phyloP scores from a whole-genome alignment of 1,140 invertebrate genomes.

The Drosophila repletoides region DNA sequence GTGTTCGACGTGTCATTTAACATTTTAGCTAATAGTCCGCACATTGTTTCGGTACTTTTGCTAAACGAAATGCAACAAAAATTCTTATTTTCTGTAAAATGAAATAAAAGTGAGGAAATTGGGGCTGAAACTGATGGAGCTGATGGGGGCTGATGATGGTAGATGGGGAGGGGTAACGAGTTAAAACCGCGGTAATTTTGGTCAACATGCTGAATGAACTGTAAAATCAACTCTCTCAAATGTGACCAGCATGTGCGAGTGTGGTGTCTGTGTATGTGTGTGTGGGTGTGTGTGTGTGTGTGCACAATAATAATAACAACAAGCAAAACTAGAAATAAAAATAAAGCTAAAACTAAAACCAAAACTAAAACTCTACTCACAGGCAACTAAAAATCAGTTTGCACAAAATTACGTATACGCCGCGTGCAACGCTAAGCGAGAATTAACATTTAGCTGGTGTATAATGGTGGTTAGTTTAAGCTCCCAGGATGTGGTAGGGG shows the following conservation, averaged over 20 bases:
- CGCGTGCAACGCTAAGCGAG: conserved; percentile 57
- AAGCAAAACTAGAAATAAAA: neutral
- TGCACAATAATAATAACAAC: conserved; percentile 17
- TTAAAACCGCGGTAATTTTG: conserved; percentile 74
- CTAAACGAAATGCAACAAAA: conserved; percentile 33
- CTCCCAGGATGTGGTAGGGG: neutral
- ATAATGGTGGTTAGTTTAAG: conserved; percentile 46
- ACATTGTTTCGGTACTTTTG: conserved; percentile 65
- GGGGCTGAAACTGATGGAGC: conserved; percentile 28
- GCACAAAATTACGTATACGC: conserved; percentile 69
- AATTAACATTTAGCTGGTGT: conserved; percentile 71
- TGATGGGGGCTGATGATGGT: neutral
- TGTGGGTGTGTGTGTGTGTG: conserved; percentile 8
- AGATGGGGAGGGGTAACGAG: conserved; percentile 7
- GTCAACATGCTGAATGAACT: conserved; percentile 79
- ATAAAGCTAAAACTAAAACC: conserved; percentile 1
- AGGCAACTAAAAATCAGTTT: conserved; percentile 75
- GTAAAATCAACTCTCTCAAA: conserved; percentile 73
- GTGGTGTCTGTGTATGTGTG: neutral
- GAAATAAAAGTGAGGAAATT: conserved; percentile 44
- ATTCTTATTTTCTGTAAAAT: conserved; percentile 21
- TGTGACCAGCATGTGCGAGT: conserved; percentile 39
- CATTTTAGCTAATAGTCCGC: conserved; percentile 78
- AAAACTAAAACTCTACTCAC: conserved; percentile 21
- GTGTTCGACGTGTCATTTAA: conserved; percentile 72